Base-by-base conservation (phyloP, 2,113 vertebrate genomes). In the Corynorhinus townsendii region DNA sequence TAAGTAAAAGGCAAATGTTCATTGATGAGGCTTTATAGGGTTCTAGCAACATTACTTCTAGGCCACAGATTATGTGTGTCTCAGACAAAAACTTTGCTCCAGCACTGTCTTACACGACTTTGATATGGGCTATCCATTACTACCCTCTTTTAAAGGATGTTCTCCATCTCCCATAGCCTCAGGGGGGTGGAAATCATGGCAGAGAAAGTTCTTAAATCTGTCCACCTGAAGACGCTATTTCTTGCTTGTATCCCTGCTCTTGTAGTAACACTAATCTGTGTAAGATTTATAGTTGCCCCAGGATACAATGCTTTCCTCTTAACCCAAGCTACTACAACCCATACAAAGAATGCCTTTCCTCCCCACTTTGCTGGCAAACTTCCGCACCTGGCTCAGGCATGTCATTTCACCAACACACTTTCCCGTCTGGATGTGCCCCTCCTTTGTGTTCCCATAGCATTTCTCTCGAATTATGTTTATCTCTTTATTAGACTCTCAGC, bases 31-130 rank as follows among this genome's bases (percentile, higher is more conserved):
- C 79, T 91, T 93, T 80, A 64, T 17, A 71, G 71, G 59, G n/a
- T 72, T 84, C 19, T 90, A 81, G 22, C n/a, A 90, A 28, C n/a
- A 64, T 77, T 90, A 81, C 66, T 45, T 92, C 83, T 92, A 76
- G 69, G 52, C 71, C 64, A 82, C 19, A 75, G 26, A 49, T 66
- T 86, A 26, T 85, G 24, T 26, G 52, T 59, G 80, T 95, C 81
- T 90, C 45, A 76, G 19, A 43, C 45, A 52, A 84, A 89, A 93
- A 43, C 19, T 59, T 75, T 64, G 93, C 79, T 89, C 40, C 49
- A 68, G 80, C 47, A 45, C 24, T 40, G 80, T 69, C 64, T 94
- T 24, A 54, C 38, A n/a, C 16, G 77, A 66, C 45, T 77, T 73
- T 69, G 76, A 52, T 28, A 30, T 0, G 38, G 59, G 33, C 52